These are phyloP conservation scores for Carduelis carduelis DNA, from an alignment of 2,797 vertebrate species.

Conservation along the genomic window DNA sequence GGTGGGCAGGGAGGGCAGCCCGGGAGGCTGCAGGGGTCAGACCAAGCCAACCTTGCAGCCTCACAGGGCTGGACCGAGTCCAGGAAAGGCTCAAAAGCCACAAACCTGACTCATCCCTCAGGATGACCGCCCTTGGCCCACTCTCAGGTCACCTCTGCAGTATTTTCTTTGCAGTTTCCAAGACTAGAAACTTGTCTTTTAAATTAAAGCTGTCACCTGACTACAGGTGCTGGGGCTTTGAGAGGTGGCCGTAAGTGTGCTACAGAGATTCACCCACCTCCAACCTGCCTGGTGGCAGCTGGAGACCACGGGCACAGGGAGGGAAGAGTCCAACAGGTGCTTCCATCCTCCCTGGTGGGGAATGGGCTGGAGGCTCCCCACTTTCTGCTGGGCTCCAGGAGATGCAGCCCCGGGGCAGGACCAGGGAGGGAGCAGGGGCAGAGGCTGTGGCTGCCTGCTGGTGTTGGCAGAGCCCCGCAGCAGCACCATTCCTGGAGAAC, in stretches of 20 bases:
- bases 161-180: neutral
- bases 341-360: neutral
- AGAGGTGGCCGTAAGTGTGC: neutral
- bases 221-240: neutral
- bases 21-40: neutral
- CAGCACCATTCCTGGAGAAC: neutral
- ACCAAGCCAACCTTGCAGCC: neutral
- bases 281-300: neutral
- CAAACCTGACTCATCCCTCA: neutral
- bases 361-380: neutral
- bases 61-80: neutral
- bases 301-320: neutral
- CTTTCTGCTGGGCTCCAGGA: neutral
- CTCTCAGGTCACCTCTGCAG: neutral
- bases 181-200: neutral
- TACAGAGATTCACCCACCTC: neutral
- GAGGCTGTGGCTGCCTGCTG: neutral
- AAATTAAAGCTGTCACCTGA: neutral
- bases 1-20: neutral
- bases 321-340: neutral
- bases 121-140: neutral
- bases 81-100: neutral
- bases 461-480: neutral
- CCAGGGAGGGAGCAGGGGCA: neutral
- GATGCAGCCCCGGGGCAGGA: neutral